Evolutionary conservation across 2,888 invertebrate genomes (phyloP), one percentile per base, ranked within the genome.

Genomic region (Conus canariensis): DNA sequence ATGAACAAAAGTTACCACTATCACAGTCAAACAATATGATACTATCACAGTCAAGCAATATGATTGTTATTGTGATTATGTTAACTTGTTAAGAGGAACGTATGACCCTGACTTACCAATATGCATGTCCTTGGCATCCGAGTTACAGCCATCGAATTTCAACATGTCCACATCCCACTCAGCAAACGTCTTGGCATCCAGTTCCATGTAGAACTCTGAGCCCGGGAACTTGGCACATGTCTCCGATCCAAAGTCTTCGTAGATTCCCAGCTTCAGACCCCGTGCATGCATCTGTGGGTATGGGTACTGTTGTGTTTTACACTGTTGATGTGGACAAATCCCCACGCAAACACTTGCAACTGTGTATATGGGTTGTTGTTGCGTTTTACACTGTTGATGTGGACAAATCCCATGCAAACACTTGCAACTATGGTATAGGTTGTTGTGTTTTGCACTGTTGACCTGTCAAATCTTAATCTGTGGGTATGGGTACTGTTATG

Each of bases 181-280:
- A 0, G 99, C 99, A 96, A 99, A 99, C 0, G 98, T 98, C 70
- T 98, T 97, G 0, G 99, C 99, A 96, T 99, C 99, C 5, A 97
- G 97, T 95, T 98, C 97, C 94, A 98, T 97, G 97, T 98, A 98
- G 9, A 98, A 98, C 92, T 98, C 97, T 89, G 98, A 98, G 16
- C 99, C 99, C 0, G 99, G 99, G 96, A 99, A 99, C 6, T 99
- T 99, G 3, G 98, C 99, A 96, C 99, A 99, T 0, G 99, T 99
- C 96, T 98, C 98, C 95, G 98, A 98, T 10, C 99, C 99, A 96
- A 98, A 99, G 96, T 99, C 99, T 96, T 99, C 99, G 96, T 99
- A 99, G 93, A 99, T 99, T 58, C 99, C 99, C 95, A 99, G 98
- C 96, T 99, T 99, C 86, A 99, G 97, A 25, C 99, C 99, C 96